Evolutionary conservation across 2,797 vertebrate genomes (phyloP).

Genomic region (Chiroxiphia lanceolata): DNA sequence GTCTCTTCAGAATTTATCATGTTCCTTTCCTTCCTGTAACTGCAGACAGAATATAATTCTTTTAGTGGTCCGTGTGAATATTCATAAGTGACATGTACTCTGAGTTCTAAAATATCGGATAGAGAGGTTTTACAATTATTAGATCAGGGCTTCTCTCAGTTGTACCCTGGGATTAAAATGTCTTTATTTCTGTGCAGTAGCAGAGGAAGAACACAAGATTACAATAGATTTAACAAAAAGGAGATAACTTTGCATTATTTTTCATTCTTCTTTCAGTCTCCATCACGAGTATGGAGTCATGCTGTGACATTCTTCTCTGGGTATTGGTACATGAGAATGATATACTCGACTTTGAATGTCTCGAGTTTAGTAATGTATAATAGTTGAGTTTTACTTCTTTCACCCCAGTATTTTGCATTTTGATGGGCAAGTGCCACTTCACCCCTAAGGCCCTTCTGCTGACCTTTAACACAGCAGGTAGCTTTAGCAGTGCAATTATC

Average conservation of each 20-base stretch:
- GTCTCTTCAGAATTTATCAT: background rate
- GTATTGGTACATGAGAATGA: constrained; percentile 77
- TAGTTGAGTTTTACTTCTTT: constrained; percentile 72
- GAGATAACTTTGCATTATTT: constrained; percentile 79
- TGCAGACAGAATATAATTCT: constrained; percentile 22
- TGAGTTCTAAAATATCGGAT: constrained; percentile 41
- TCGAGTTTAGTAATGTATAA: constrained; percentile 70
- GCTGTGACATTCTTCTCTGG: constrained; percentile 76
- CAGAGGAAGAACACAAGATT: constrained; percentile 69
- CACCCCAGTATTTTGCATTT: constrained; percentile 72
- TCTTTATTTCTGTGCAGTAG: constrained; percentile 66
- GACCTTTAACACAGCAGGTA: constrained; percentile 62
- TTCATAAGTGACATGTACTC: constrained; percentile 53
- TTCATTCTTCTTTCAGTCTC: constrained; percentile 74
- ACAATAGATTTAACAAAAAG: constrained; percentile 74
- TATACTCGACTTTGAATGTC: constrained; percentile 72
- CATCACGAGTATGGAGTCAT: constrained; percentile 64
- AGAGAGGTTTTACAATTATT: constrained; percentile 64
- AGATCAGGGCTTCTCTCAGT: constrained; percentile 62
- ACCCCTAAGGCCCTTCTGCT: constrained; percentile 54
- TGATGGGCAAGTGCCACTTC: constrained; percentile 69
- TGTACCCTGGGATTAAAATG: constrained; percentile 62
- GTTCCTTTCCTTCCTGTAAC: constrained; percentile 6
- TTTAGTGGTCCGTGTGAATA: constrained; percentile 59
- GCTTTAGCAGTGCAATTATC: constrained; percentile 51